Percentiles rank a stretch among this genome's conserved stretches.
Evolutionary conservation across 1,140 invertebrate species (phyloP).

Genomic region (Atta texana): DNA sequence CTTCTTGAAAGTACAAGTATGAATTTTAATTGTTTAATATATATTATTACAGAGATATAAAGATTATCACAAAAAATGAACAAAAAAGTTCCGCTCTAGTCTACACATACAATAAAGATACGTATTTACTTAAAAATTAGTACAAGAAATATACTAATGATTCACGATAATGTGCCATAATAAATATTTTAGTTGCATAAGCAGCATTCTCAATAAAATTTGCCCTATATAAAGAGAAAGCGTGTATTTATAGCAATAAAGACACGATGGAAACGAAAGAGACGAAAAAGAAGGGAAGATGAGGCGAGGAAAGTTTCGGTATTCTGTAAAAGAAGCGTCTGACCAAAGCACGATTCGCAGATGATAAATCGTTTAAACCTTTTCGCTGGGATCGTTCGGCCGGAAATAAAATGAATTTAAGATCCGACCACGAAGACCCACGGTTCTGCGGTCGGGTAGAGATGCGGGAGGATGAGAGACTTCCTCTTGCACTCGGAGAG

Average conservation of each 20-base stretch:
- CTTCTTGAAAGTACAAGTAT: no score
- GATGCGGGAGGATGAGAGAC: conserved; percentile 26
- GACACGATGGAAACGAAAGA: neutral
- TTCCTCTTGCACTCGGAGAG: conserved; percentile 37
- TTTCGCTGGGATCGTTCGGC: conserved; percentile 82
- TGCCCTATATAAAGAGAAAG: neutral
- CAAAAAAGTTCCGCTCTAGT: no score
- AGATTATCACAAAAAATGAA: no score
- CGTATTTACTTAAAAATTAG: neutral
- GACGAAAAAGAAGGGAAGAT: conserved; percentile 43
- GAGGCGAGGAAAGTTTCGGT: conserved; percentile 73
- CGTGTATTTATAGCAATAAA: conserved; percentile 45
- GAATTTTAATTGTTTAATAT: no score
- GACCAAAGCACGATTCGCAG: conserved; percentile 81
- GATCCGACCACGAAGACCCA: conserved; percentile 77
- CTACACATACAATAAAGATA: neutral
- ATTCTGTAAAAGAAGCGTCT: conserved; percentile 74
- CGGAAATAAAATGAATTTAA: conserved; percentile 85
- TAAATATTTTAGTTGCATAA: neutral
- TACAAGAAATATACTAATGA: no score
- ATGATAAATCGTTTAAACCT: conserved; percentile 84
- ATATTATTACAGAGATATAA: no score
- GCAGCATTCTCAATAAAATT: neutral
- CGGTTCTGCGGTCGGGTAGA: conserved; percentile 53
- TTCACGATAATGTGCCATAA: neutral